Conservation (phyloP, 2,888 invertebrate species). For the Drosophila kuntzei region DNA sequence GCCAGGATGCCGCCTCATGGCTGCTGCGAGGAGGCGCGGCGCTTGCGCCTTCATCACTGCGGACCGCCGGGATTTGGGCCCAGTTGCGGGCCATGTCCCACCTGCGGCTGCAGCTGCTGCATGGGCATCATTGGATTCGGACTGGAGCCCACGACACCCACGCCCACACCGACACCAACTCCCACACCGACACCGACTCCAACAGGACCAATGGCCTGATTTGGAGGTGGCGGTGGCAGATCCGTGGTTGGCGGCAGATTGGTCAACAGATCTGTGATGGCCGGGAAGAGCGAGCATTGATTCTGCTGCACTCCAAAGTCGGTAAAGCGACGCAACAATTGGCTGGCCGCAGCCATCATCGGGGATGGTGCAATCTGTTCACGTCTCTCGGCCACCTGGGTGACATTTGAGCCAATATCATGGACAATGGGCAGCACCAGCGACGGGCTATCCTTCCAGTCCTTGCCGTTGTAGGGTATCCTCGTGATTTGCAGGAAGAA, state of each 20-base stretch:
- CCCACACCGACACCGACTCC: constrained; percentile 56
- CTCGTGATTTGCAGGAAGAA: constrained; percentile 94
- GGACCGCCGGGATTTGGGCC: constrained; percentile 82
- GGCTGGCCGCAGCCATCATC: constrained; percentile 88
- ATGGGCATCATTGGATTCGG: constrained; percentile 88
- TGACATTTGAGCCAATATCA: constrained; percentile 93
- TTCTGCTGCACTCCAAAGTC: constrained; percentile 91
- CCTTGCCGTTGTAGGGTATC: constrained; percentile 88
- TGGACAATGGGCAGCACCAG: constrained; percentile 95
- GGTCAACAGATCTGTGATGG: constrained; percentile 93
- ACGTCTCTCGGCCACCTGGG: constrained; percentile 93
- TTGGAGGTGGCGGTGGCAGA: constrained; percentile 88
- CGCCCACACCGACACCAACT: constrained; percentile 65
- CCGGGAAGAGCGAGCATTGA: constrained; percentile 96
- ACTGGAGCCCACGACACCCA: constrained; percentile 85
- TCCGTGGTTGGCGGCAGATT: constrained; percentile 94
- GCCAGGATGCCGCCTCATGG: constrained; percentile 59
- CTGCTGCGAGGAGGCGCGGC: constrained; percentile 80
- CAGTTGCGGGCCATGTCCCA: constrained; percentile 84
- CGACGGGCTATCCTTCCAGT: constrained; percentile 89
- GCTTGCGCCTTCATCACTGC: constrained; percentile 85
- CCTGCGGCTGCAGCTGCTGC: constrained; percentile 85
- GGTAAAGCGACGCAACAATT: constrained; percentile 89
- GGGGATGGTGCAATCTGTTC: constrained; percentile 88
- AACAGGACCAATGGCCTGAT: constrained; percentile 85